These are phyloP conservation scores for Manis crassicaudata DNA, from an alignment of 2,797 vertebrate species.

Conservation along the genomic window DNA sequence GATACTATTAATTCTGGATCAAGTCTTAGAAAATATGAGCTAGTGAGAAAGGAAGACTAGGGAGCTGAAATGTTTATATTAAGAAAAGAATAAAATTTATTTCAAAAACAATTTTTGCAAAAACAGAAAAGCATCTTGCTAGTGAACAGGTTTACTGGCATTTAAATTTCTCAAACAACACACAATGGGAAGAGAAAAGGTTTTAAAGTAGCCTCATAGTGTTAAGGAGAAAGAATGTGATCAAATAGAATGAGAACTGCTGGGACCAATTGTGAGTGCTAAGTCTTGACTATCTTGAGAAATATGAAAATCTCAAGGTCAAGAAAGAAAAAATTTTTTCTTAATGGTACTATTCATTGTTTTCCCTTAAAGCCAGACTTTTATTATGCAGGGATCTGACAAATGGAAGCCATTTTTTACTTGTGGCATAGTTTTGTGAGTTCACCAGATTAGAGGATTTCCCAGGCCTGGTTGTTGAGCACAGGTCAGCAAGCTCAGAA, in stretches of 20 bases:
- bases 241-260: background rate
- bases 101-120: background rate
- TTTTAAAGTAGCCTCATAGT: background rate
- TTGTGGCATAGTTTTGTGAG: background rate
- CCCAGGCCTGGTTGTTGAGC: background rate
- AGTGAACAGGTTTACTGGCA: background rate
- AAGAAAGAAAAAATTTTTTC: background rate
- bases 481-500: background rate
- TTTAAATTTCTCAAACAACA: background rate
- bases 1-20: background rate
- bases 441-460: conserved; percentile 40
- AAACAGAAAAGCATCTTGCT: no score
- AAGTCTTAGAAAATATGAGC: background rate
- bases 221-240: background rate
- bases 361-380: background rate
- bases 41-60: background rate
- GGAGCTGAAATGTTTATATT: background rate
- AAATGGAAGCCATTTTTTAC: conserved; percentile 44
- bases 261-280: background rate
- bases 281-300: background rate
- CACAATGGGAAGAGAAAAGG: conserved; percentile 12
- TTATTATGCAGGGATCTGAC: background rate
- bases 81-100: background rate
- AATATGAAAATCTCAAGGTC: background rate
- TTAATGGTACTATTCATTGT: background rate